Evolutionary conservation across 2,113 vertebrate genomes (phyloP).

Genomic region (Aspiorhynchus laticeps): DNA sequence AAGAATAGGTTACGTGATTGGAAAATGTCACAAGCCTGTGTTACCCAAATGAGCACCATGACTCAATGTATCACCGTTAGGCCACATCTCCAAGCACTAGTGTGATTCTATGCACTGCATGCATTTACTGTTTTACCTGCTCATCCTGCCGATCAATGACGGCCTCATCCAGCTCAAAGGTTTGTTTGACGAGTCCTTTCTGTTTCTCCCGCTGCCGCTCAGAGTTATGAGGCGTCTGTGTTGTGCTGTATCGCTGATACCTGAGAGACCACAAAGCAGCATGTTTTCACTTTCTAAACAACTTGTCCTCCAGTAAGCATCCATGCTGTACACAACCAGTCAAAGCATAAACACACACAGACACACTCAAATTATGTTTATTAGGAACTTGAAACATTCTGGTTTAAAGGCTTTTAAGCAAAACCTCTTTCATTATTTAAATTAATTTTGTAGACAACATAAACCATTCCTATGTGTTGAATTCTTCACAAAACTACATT

Average conservation of each 20-base stretch:
- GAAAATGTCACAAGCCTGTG: not conserved
- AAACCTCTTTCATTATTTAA: not conserved
- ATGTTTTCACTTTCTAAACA: not conserved
- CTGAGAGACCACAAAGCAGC: conserved; percentile 62
- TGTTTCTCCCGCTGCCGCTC: conserved; percentile 86
- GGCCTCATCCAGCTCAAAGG: conserved; percentile 83
- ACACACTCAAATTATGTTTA: not conserved
- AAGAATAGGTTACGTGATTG: not conserved
- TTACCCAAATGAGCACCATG: not conserved
- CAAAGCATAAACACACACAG: not conserved
- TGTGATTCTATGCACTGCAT: not conserved
- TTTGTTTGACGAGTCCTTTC: conserved; percentile 81
- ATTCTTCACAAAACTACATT: not conserved
- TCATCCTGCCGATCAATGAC: conserved; percentile 82
- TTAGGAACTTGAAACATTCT: not conserved
- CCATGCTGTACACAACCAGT: not conserved
- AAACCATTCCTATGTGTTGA: not conserved
- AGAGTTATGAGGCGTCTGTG: conserved; percentile 74
- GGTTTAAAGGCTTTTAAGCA: not conserved
- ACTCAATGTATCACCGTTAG: not conserved
- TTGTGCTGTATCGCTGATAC: conserved; percentile 82
- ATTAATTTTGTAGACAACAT: not conserved
- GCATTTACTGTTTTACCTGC: conserved; percentile 64
- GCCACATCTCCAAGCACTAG: not conserved
- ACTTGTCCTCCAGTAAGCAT: not conserved